Evolutionary conservation across 2,113 vertebrate genomes (phyloP).

Genomic region (Sebastes fasciatus): DNA sequence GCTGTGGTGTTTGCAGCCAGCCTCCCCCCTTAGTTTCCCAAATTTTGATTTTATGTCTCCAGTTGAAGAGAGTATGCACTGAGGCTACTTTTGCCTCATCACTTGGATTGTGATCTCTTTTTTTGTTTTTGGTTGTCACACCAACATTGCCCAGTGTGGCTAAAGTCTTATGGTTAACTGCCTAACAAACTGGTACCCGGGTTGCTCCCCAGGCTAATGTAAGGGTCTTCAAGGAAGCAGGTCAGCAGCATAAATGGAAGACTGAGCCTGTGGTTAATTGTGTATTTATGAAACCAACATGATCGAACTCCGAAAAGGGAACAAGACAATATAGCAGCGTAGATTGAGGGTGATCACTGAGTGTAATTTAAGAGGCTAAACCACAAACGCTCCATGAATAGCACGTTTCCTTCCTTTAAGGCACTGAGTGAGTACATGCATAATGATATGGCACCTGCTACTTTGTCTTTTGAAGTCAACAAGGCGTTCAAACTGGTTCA

Average conservation of each 20-base stretch:
- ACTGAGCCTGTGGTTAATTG: constrained; percentile 85
- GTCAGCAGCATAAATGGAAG: constrained; percentile 21
- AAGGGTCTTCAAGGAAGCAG: neutral
- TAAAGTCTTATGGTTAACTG: no score
- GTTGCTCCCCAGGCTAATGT: constrained; percentile 4
- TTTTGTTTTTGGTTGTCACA: constrained; percentile 4
- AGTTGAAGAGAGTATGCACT: neutral
- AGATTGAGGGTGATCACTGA: neutral
- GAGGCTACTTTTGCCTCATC: neutral
- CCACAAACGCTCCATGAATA: constrained; percentile 8
- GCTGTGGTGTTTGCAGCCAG: neutral
- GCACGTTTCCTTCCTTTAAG: constrained; percentile 19
- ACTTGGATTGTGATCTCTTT: neutral
- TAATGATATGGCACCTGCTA: constrained; percentile 35
- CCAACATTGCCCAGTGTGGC: neutral
- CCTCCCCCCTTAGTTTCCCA: neutral
- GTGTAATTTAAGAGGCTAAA: constrained; percentile 1
- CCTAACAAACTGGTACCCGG: neutral
- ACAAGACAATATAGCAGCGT: neutral
- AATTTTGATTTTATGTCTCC: constrained; percentile 11
- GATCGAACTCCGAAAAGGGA: constrained; percentile 31
- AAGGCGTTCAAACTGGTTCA: constrained; percentile 12
- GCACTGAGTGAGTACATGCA: constrained; percentile 9
- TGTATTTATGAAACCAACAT: constrained; percentile 85
- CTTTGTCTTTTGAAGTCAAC: constrained; percentile 37